A percentile compares a stretch with the other conserved stretches of the same genome.
These are phyloP conservation scores for Drosophila neutralis DNA, from an alignment of 2,888 invertebrate genomes.

Conservation along the genomic window DNA sequence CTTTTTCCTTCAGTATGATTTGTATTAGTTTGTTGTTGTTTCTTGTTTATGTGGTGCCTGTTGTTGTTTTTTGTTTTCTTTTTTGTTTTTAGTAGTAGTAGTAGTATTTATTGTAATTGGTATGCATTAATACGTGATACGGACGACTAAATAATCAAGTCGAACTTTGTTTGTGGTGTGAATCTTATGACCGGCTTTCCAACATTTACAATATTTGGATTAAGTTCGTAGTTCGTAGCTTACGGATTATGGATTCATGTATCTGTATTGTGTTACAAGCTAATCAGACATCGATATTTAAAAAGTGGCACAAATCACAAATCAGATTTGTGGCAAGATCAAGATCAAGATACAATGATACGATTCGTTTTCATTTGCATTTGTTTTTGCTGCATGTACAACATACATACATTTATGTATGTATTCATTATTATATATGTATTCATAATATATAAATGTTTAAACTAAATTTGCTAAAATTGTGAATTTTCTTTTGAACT, in stretches of 20 bases:
- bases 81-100: constrained; percentile 59
- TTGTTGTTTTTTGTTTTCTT: constrained; percentile 39
- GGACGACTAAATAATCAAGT: constrained; percentile 45
- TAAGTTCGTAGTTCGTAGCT: constrained; percentile 60
- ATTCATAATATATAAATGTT: constrained; percentile 69
- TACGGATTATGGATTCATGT: constrained; percentile 52
- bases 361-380: constrained; percentile 65
- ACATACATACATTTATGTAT: constrained; percentile 45
- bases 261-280: constrained; percentile 59
- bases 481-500: constrained; percentile 72
- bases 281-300: constrained; percentile 81
- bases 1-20: constrained; percentile 6
- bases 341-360: constrained; percentile 79
- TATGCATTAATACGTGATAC: constrained; percentile 61
- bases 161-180: constrained; percentile 34
- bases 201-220: constrained; percentile 69
- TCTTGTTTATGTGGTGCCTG: constrained; percentile 16
- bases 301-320: constrained; percentile 81
- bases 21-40: constrained; percentile 26
- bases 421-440: constrained; percentile 47
- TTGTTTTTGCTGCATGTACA: constrained; percentile 41
- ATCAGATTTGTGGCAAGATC: constrained; percentile 78
- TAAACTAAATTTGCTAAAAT: constrained; percentile 81
- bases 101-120: constrained; percentile 67
- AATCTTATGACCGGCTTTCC: constrained; percentile 47